Evolutionary conservation across 2,797 vertebrate genomes (phyloP).

Genomic region (Manis crassicaudata): DNA sequence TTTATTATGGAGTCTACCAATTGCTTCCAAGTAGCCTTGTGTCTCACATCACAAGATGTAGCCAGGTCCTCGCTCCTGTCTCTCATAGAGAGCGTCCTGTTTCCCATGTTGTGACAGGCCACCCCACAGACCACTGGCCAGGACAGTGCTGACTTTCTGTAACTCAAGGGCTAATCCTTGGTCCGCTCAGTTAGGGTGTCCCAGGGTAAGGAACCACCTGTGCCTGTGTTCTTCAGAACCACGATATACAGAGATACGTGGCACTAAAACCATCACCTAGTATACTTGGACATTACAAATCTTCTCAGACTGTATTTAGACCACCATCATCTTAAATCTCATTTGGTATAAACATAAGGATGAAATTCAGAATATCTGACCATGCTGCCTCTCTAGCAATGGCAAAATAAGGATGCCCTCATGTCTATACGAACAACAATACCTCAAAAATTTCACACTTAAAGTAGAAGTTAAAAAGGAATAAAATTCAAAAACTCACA

Average conservation of each 20-base stretch:
- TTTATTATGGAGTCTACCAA: not conserved
- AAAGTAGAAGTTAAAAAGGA: conserved; percentile 50
- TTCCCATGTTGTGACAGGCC: not conserved
- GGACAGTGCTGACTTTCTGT: not conserved
- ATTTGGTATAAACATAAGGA: not conserved
- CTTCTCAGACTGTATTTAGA: not conserved
- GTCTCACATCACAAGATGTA: not conserved
- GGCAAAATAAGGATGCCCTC: not conserved
- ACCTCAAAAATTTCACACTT: conserved; percentile 41
- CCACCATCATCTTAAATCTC: not conserved
- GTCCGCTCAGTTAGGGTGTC: not conserved
- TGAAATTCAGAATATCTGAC: not conserved
- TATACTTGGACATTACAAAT: not conserved
- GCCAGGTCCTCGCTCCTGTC: not conserved
- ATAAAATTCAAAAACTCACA: conserved; percentile 45
- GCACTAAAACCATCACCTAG: not conserved
- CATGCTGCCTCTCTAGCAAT: not conserved
- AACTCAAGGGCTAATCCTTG: not conserved
- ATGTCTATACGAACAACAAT: not conserved
- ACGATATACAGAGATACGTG: not conserved
- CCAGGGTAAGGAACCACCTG: not conserved
- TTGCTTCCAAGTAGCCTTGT: not conserved
- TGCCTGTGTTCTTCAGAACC: not conserved
- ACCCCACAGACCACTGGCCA: not conserved
- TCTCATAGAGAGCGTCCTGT: not conserved